Evolutionary conservation across 2,797 vertebrate species (phyloP).

Genomic region (Lacerta bilineata): DNA sequence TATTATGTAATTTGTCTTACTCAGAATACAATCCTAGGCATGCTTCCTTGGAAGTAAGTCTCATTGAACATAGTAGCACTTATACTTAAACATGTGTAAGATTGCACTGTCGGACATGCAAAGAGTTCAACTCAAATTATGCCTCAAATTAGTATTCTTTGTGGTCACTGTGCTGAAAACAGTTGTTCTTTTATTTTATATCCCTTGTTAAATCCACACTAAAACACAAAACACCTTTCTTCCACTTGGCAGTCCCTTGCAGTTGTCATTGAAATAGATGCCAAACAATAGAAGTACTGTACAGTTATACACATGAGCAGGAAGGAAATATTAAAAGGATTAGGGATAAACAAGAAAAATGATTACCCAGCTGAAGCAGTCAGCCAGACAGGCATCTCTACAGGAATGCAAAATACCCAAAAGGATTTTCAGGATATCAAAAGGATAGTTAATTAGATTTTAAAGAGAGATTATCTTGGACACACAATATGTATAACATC

Average conservation of each 20-base stretch:
- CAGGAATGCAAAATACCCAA: constrained; percentile 70
- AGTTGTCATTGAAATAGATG: constrained; percentile 45
- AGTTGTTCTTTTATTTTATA: constrained; percentile 15
- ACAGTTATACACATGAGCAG: constrained; percentile 61
- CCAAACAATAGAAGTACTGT: constrained; percentile 68
- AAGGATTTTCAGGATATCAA: constrained; percentile 74
- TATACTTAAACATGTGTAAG: not conserved
- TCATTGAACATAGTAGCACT: not conserved
- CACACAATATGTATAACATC: constrained; percentile 50
- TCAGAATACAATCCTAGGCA: not conserved
- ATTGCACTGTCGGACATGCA: not conserved
- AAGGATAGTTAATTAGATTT: constrained; percentile 73
- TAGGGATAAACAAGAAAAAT: constrained; percentile 79
- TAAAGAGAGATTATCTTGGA: constrained; percentile 72
- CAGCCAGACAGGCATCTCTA: constrained; percentile 76
- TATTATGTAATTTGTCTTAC: constrained; percentile 2
- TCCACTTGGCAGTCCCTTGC: constrained; percentile 48
- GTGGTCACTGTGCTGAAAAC: constrained; percentile 15
- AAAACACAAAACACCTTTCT: constrained; percentile 50
- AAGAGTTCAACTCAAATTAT: constrained; percentile 18
- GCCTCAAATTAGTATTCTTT: not conserved
- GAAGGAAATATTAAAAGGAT: constrained; percentile 79
- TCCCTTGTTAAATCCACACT: constrained; percentile 20
- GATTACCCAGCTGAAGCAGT: constrained; percentile 75
- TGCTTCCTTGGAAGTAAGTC: not conserved